These are phyloP conservation scores for Macroglossus sobrinus DNA, from an alignment of 2,113 vertebrate genomes.

Conservation along the genomic window DNA sequence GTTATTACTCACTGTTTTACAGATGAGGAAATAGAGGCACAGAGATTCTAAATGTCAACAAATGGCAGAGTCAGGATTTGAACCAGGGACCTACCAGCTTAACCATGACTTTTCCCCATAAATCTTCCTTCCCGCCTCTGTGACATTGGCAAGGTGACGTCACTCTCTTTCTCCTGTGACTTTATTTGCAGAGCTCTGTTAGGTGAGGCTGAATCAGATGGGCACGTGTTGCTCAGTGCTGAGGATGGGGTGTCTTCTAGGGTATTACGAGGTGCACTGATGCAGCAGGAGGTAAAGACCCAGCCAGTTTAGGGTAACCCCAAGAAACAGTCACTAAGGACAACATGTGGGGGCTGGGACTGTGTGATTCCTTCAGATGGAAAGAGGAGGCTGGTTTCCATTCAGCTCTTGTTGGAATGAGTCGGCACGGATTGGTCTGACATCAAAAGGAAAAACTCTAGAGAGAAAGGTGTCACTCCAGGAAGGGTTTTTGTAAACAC, in stretches of 20 bases:
- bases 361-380: background rate
- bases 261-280: background rate
- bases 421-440: rapidly evolving
- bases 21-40: background rate
- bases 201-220: background rate
- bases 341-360: rapidly evolving
- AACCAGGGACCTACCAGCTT: background rate
- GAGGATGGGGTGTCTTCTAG: background rate
- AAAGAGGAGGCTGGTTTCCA: background rate
- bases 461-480: background rate
- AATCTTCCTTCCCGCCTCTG: background rate
- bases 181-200: background rate
- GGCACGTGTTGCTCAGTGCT: rapidly evolving
- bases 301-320: background rate
- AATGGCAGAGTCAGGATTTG: background rate
- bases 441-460: background rate
- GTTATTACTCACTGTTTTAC: background rate
- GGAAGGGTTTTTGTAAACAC: background rate
- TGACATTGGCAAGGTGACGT: background rate
- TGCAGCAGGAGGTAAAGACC: rapidly evolving
- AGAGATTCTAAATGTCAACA: background rate
- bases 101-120: background rate
- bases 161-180: background rate
- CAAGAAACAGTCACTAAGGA: background rate
- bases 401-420: rapidly evolving